phyloP scores from a whole-genome alignment of 2,888 invertebrate genomes.

The Drosophila subsilvestris region DNA sequence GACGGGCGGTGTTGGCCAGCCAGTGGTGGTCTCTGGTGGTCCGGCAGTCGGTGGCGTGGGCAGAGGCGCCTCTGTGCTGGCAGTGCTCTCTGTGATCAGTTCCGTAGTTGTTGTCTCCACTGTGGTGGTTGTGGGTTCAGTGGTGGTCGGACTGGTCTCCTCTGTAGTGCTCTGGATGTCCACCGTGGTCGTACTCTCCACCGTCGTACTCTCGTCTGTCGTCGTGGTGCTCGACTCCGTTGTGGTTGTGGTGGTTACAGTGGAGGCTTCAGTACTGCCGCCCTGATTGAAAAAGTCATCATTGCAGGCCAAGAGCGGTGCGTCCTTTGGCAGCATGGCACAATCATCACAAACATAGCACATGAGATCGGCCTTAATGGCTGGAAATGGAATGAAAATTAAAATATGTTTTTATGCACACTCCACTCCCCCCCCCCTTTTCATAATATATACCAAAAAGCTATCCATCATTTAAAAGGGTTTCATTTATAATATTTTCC shows the following conservation, averaged over 20 bases:
- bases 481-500: background rate
- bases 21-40: slow-evolving; percentile 58
- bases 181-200: slow-evolving; percentile 29
- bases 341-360: slow-evolving; percentile 82
- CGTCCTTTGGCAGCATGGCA: slow-evolving; percentile 53
- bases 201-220: slow-evolving; percentile 13
- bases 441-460: background rate
- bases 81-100: slow-evolving; percentile 28
- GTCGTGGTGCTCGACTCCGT: slow-evolving; percentile 26
- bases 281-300: slow-evolving; percentile 67
- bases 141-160: slow-evolving; percentile 25
- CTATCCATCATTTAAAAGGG: background rate
- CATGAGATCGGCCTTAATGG: slow-evolving; percentile 66
- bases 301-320: slow-evolving; percentile 72
- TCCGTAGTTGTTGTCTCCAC: slow-evolving; percentile 27
- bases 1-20: slow-evolving; percentile 70
- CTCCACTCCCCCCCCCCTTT: too few relatives aligned
- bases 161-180: background rate
- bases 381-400: slow-evolving; percentile 45
- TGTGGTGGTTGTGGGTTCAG: slow-evolving; percentile 39
- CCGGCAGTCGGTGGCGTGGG: slow-evolving; percentile 64
- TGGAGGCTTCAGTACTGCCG: slow-evolving; percentile 61
- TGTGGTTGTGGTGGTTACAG: slow-evolving; percentile 60
- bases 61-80: slow-evolving; percentile 47
- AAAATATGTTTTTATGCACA: background rate